Evolutionary conservation across 2,113 vertebrate genomes (phyloP).

Genomic region (Ondatra zibethicus): DNA sequence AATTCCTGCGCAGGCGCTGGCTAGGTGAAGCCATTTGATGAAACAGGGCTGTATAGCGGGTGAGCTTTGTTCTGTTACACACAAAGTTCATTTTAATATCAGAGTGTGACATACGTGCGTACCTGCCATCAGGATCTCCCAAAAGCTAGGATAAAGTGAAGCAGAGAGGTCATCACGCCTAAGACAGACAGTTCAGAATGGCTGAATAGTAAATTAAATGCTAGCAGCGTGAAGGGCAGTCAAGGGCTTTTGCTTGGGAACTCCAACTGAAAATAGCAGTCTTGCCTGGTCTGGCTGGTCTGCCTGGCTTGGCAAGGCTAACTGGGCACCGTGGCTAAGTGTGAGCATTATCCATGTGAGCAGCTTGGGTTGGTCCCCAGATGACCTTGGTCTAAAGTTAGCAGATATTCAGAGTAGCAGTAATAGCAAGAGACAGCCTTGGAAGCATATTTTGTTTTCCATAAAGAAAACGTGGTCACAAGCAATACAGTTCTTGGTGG

Average conservation of each 20-base stretch:
- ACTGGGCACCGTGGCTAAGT: neutral
- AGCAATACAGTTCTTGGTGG: slow-evolving; percentile 29
- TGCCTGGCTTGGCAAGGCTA: neutral
- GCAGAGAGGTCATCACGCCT: neutral
- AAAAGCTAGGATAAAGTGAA: neutral
- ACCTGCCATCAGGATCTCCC: neutral
- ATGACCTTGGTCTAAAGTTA: slow-evolving; percentile 74
- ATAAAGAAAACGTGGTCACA: slow-evolving; percentile 52
- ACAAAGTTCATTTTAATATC: slow-evolving; percentile 8
- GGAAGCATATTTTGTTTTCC: slow-evolving; percentile 53
- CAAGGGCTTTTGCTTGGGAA: slow-evolving; percentile 50
- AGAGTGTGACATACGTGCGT: neutral
- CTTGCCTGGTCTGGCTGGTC: neutral
- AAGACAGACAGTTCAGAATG: neutral
- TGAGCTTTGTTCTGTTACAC: slow-evolving; percentile 1
- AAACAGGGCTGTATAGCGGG: neutral
- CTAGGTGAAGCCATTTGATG: neutral
- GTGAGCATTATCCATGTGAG: neutral
- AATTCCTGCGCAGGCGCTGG: neutral
- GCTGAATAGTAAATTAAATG: neutral
- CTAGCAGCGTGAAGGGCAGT: neutral
- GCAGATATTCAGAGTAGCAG: slow-evolving; percentile 48
- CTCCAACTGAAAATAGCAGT: slow-evolving; percentile 63
- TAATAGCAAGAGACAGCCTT: slow-evolving; percentile 30
- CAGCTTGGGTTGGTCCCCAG: slow-evolving; percentile 10